Evolutionary conservation across 2,113 vertebrate genomes (phyloP).

Genomic region (Pipa parva): DNA sequence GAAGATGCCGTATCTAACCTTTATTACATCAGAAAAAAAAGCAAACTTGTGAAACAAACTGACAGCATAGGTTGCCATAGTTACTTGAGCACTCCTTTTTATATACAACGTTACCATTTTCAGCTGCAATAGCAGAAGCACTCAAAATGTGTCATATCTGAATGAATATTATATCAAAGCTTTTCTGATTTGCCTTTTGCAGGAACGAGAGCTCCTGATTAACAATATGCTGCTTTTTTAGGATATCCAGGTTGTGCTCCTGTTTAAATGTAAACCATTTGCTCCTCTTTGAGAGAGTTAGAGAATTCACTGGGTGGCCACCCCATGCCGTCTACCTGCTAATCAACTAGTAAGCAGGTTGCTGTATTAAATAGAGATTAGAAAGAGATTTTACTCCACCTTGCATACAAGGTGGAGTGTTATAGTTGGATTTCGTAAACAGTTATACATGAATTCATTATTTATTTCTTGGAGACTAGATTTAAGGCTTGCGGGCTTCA

Average conservation of each 20-base stretch:
- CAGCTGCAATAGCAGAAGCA: conserved; percentile 23
- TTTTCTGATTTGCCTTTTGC: conserved; percentile 2
- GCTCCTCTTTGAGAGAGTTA: conserved; percentile 11
- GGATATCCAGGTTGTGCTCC: conserved; percentile 8
- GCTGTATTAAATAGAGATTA: too few species aligned
- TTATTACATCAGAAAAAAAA: conserved; percentile 28
- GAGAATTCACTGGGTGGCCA: background rate
- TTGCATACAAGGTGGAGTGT: too few species aligned
- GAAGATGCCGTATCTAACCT: conserved; percentile 33
- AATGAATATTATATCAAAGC: conserved; percentile 42
- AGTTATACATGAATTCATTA: too few species aligned
- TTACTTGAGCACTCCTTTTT: conserved; percentile 4
- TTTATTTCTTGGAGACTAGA: too few species aligned
- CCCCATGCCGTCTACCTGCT: background rate
- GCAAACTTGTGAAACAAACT: conserved; percentile 17
- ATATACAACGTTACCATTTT: conserved; percentile 16
- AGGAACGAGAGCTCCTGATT: conserved; percentile 13
- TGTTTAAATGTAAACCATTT: conserved; percentile 19
- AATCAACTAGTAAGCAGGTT: background rate
- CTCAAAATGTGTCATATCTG: conserved; percentile 40
- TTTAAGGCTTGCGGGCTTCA: too few species aligned
- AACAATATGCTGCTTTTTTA: conserved; percentile 22
- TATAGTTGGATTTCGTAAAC: too few species aligned
- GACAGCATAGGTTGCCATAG: conserved; percentile 39
- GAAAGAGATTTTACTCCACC: too few species aligned